Evolutionary conservation across 2,113 vertebrate species (phyloP).

Genomic region (Erythrolamprus reginae): DNA sequence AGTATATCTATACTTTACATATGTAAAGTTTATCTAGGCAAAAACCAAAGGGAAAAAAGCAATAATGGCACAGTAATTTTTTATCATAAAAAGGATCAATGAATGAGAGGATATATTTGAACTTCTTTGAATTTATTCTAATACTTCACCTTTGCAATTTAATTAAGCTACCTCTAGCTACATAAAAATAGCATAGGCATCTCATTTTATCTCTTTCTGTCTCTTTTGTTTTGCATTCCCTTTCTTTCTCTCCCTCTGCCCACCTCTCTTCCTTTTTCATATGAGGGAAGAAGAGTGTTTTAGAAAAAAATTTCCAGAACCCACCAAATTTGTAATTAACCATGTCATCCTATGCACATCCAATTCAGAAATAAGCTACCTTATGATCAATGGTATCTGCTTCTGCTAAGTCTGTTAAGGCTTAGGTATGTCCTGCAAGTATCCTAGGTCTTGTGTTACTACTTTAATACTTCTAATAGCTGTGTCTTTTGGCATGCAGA

Average conservation of each 20-base stretch:
- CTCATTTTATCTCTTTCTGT: not conserved
- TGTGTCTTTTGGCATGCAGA: not conserved
- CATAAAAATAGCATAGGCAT: too few relatives aligned
- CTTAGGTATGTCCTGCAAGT: not conserved
- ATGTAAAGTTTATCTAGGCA: not conserved
- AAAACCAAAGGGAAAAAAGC: not conserved
- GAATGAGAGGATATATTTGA: not conserved
- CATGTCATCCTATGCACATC: not conserved
- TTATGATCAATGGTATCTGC: not conserved
- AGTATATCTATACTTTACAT: not conserved
- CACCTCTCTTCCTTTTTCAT: not conserved
- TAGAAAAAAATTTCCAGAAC: not conserved
- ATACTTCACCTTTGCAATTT: constrained; percentile 4
- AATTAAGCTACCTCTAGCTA: constrained; percentile 13
- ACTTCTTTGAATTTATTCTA: not conserved
- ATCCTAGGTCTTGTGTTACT: not conserved
- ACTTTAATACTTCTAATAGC: not conserved
- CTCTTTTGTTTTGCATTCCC: not conserved
- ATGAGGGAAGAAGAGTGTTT: not conserved
- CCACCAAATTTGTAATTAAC: not conserved
- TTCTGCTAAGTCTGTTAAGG: not conserved
- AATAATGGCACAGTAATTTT: rapidly evolving
- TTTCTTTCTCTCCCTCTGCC: not conserved
- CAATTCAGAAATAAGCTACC: not conserved
- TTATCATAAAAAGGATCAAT: not conserved